These are phyloP conservation scores for Allochrocebus solatus DNA, from an alignment of 2,797 vertebrate species.

Conservation along the genomic window DNA sequence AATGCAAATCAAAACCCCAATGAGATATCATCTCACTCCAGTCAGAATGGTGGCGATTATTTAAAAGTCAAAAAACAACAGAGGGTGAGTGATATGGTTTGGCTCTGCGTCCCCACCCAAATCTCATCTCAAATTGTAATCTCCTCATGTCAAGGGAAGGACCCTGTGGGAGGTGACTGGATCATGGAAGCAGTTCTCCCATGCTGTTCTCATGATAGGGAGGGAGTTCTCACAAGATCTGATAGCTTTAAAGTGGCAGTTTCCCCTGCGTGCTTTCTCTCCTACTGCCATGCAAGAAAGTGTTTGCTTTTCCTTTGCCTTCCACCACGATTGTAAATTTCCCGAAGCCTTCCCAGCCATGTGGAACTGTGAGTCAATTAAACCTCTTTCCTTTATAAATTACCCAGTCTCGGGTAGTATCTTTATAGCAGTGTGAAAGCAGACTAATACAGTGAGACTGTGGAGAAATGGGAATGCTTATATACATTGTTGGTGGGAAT, in stretches of 20 bases:
- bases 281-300: background rate
- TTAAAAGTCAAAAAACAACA: background rate
- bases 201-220: background rate
- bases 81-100: background rate
- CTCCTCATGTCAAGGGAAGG: background rate
- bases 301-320: background rate
- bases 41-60: background rate
- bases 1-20: background rate
- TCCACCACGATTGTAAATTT: background rate
- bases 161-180: background rate
- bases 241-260: background rate
- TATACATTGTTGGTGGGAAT: no score
- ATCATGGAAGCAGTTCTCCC: background rate
- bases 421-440: no score
- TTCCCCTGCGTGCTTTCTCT: background rate
- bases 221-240: background rate
- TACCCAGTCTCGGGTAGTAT: background rate
- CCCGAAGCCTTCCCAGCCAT: background rate
- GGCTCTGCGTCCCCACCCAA: background rate
- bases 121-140: background rate
- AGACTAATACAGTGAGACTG: no score
- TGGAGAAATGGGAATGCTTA: no score
- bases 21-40: background rate
- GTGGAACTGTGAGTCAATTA: background rate
- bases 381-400: background rate